Evolutionary conservation across 2,888 invertebrate genomes (phyloP).

Genomic region (Ptycholaimellus sp.): DNA sequence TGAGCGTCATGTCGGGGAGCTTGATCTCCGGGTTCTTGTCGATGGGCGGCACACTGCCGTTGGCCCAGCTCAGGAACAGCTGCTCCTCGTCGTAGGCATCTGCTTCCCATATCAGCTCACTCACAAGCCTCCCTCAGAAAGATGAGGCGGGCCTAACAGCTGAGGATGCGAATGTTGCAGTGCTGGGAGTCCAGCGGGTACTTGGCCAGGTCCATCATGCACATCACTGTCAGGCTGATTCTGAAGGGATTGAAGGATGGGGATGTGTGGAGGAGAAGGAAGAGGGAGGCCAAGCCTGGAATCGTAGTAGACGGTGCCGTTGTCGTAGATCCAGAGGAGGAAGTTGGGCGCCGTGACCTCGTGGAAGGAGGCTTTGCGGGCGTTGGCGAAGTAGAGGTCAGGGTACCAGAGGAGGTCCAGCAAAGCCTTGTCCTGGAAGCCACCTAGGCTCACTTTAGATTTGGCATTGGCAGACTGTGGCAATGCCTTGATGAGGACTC

Average conservation of each 20-base stretch:
- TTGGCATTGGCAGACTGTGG: too few relatives aligned
- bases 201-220: conserved; percentile 19
- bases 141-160: conserved; percentile 17
- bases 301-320: conserved; percentile 24
- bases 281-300: conserved; percentile 5
- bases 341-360: conserved; percentile 24
- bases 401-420: conserved; percentile 19
- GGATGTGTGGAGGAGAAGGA: conserved; percentile 26
- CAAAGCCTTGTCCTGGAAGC: neutral
- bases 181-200: conserved; percentile 21
- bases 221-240: conserved; percentile 27
- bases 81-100: conserved; percentile 23
- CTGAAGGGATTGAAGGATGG: conserved; percentile 15
- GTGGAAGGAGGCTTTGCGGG: conserved; percentile 20
- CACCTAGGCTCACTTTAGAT: neutral
- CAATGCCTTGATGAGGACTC: neutral
- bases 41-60: conserved; percentile 12
- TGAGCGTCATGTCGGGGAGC: conserved; percentile 22
- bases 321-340: conserved; percentile 23
- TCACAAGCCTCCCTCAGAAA: too few relatives aligned
- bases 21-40: conserved; percentile 17
- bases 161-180: conserved; percentile 19
- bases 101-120: too few relatives aligned
- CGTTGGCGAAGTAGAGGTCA: conserved; percentile 24
- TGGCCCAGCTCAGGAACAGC: conserved; percentile 17